Conservation (phyloP, 2,113 vertebrate species). For the Columbina picui region DNA sequence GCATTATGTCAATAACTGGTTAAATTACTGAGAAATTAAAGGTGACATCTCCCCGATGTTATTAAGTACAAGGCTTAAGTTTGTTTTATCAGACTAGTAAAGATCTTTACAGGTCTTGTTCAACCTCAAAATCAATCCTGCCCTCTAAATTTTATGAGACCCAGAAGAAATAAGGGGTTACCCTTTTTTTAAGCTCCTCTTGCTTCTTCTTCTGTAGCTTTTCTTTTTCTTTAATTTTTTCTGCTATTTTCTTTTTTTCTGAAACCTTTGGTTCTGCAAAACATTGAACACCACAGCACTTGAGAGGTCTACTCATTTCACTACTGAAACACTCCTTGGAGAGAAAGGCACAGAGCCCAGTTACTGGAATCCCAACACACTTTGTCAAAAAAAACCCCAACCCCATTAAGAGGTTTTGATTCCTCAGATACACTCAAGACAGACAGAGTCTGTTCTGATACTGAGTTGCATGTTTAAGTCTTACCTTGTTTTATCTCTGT, state of each 20-base stretch:
- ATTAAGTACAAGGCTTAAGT: neutral
- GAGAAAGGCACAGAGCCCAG: neutral
- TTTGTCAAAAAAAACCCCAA: neutral
- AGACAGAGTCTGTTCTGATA: fast-evolving
- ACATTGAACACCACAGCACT: neutral
- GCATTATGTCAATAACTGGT: neutral
- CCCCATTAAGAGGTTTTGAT: fast-evolving
- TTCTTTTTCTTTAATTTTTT: slow-evolving; percentile 98
- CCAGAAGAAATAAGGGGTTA: slow-evolving; percentile 43
- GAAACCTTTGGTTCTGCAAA: slow-evolving; percentile 86
- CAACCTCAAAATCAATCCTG: neutral
- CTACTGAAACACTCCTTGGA: no score
- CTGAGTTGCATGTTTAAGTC: neutral
- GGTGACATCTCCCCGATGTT: neutral
- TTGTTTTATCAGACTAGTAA: neutral
- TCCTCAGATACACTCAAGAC: neutral
- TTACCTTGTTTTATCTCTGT: slow-evolving; percentile 80
- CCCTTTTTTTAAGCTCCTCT: slow-evolving; percentile 83
- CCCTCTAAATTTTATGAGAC: neutral
- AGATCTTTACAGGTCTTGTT: neutral
- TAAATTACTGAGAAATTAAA: neutral
- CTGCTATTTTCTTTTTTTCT: slow-evolving; percentile 95
- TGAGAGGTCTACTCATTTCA: neutral
- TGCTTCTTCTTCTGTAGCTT: slow-evolving; percentile 89
- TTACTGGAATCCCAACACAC: fast-evolving